Evolutionary conservation across 2,797 vertebrate genomes (phyloP).

Genomic region (Knipowitschia caucasica): DNA sequence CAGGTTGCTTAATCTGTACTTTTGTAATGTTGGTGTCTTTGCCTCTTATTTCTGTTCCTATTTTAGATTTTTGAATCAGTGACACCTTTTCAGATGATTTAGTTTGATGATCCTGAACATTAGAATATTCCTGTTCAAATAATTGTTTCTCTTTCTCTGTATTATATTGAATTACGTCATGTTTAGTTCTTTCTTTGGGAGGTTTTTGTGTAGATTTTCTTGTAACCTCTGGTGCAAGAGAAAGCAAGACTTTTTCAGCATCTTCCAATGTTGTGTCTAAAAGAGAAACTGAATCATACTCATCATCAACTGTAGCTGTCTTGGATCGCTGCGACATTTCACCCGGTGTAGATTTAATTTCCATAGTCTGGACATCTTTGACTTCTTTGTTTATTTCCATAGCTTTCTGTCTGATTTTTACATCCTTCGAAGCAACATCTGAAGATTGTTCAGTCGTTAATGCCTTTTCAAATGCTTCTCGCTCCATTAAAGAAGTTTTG

Average conservation of each 20-base stretch:
- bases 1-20: background rate
- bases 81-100: too few relatives aligned
- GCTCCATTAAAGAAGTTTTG: background rate
- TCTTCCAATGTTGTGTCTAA: constrained; percentile 13
- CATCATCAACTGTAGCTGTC: background rate
- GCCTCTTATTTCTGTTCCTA: background rate
- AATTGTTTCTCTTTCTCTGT: background rate
- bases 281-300: background rate
- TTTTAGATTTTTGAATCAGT: too few relatives aligned
- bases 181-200: background rate
- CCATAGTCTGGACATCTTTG: constrained; percentile 2
- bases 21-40: background rate
- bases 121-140: background rate
- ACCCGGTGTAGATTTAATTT: background rate
- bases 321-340: background rate
- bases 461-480: background rate
- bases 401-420: constrained; percentile 1
- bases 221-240: constrained; percentile 28
- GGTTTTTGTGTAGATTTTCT: constrained; percentile 7
- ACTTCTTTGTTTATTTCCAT: background rate
- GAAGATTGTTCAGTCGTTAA: constrained; percentile 1
- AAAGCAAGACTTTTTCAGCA: constrained; percentile 4
- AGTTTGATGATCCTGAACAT: background rate
- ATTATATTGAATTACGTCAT: background rate
- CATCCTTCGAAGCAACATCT: background rate